Percentiles rank a stretch among this genome's conserved stretches.
Conservation (phyloP, 2,113 vertebrate species). For the Aix galericulata region DNA sequence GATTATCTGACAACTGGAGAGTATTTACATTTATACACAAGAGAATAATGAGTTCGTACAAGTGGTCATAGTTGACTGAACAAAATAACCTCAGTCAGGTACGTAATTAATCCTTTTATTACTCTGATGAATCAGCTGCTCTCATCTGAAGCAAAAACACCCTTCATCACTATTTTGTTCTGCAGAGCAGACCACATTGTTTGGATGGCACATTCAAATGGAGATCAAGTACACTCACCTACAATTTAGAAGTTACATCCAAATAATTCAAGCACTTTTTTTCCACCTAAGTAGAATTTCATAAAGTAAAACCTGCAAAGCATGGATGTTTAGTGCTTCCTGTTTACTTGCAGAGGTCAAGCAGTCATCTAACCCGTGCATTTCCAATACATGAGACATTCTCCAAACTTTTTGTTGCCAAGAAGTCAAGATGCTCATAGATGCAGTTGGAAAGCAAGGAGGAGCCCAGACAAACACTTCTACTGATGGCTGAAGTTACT, state of each 20-base stretch:
- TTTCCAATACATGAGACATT: neutral
- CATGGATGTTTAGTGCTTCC: rapidly evolving
- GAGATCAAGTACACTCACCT: neutral
- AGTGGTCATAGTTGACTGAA: neutral
- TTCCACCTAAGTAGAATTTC: neutral
- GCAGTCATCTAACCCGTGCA: rapidly evolving
- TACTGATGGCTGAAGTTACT: rapidly evolving
- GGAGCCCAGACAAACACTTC: neutral
- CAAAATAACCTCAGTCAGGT: neutral
- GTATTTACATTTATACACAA: neutral
- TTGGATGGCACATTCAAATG: neutral
- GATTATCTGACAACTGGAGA: neutral
- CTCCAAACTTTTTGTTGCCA: neutral
- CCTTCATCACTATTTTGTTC: neutral
- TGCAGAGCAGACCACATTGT: neutral
- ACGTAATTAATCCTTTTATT: neutral
- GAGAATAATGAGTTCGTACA: neutral
- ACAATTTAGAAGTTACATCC: rapidly evolving
- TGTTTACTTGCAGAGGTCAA: neutral
- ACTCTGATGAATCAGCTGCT: neutral
- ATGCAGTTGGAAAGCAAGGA: neutral
- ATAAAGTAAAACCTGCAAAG: neutral
- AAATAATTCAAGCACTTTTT: neutral
- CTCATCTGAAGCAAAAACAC: neutral
- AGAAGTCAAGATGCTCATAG: neutral